Evolutionary conservation across 2,888 invertebrate genomes (phyloP), one percentile per base, ranked within the genome.

Genomic region (Helicoverpa assulta): DNA sequence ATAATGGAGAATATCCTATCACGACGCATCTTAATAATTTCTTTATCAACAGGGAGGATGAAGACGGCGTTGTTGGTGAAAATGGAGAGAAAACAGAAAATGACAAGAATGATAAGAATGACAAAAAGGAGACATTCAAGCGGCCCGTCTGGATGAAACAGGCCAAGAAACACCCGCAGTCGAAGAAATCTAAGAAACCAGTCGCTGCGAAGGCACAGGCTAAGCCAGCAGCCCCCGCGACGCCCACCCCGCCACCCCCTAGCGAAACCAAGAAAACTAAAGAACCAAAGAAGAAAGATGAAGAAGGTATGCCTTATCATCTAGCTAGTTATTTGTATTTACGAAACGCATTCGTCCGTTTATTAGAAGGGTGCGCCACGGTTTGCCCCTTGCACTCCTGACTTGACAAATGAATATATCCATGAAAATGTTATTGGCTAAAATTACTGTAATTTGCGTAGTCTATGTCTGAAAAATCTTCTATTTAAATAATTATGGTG

Each of bases 111-210:
- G 90, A 95, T 89, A 89, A 96, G 90, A 91, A 89, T 70, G 96
- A 96, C 68, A 96, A 94, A 70, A 95, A 96, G 64, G 90, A 94
- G 70, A 93, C 96, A 1, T 96, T 94, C 54, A 98, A 98, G 87
- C 97, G 98, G 88, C 97, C 98, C 2, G 89, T 89, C 4, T 89
- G 89, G 89, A 89, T 89, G 89, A 89, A 89, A 37, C 88, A 89
- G 50, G 85, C 89, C 1, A 96, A 95, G 67, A 91, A 92, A 67
- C 90, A 88, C n/a, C 85, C 86, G 2, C 82, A 90, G 16, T 84
- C 85, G 4, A 91, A 90, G 80, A 92, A 91, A 67, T 80, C 86
- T 0, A 90, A 89, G 70, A 90, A 90, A 62, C 87, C 86, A 6
- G 90, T 86, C 8, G 85, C 87, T 21, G 89, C 64, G 79, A 93